Evolutionary conservation across 2,888 invertebrate species (phyloP).

Genomic region (Trichacis sp.): DNA sequence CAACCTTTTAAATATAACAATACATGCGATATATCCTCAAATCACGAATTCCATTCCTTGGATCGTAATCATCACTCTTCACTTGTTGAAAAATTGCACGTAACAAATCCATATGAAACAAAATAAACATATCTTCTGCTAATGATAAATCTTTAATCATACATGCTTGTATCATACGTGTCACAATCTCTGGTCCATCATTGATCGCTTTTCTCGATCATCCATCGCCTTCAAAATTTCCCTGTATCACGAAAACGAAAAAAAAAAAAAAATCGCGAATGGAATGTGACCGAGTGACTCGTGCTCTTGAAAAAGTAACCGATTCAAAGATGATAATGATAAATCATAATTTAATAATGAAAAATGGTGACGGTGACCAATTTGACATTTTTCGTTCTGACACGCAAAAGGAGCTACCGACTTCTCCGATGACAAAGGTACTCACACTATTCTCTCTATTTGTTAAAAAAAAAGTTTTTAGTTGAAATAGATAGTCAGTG

Average conservation of each 20-base stretch:
- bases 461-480: constrained; percentile 48
- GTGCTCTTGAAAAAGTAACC: constrained; percentile 68
- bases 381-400: constrained; percentile 70
- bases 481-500: constrained; percentile 66
- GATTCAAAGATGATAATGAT: constrained; percentile 30
- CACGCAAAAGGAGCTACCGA: constrained; percentile 69
- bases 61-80: no score
- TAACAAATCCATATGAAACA: neutral
- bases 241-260: constrained; percentile 2
- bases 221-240: neutral
- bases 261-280: constrained; percentile 16
- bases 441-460: constrained; percentile 53
- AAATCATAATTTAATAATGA: constrained; percentile 55
- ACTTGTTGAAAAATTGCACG: no score
- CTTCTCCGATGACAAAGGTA: constrained; percentile 70
- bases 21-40: no score
- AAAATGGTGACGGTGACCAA: constrained; percentile 70
- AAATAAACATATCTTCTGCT: neutral
- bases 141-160: constrained; percentile 7
- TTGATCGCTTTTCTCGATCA: constrained; percentile 12
- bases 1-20: no score
- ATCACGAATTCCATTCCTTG: no score
- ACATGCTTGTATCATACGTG: constrained; percentile 2
- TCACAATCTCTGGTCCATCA: constrained; percentile 9
- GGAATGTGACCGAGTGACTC: constrained; percentile 48